phyloP scores from a whole-genome alignment of 2,888 invertebrate genomes.

The Lepidochrysops patricia region DNA sequence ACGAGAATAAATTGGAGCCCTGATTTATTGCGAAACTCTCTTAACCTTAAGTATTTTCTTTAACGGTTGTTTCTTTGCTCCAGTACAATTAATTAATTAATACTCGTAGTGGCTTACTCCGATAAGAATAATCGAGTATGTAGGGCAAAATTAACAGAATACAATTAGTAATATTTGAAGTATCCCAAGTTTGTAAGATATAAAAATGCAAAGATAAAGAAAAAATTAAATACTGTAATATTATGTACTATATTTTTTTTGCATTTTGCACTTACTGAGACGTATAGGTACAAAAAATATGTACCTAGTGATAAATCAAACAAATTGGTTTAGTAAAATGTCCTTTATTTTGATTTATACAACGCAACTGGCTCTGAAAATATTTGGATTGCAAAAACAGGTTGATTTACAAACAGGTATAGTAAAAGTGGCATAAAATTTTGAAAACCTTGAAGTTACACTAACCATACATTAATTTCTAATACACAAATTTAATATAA shows the following conservation, averaged over 20 bases:
- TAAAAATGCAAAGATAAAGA: too few relatives aligned
- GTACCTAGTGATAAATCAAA: slow-evolving; percentile 34
- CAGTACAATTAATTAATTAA: background rate
- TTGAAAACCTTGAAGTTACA: slow-evolving; percentile 28
- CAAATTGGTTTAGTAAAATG: slow-evolving; percentile 37
- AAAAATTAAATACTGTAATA: too few relatives aligned
- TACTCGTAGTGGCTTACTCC: background rate
- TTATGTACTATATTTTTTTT: too few relatives aligned
- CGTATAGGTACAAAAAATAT: background rate
- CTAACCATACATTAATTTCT: slow-evolving; percentile 52
- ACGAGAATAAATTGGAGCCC: slow-evolving; percentile 50
- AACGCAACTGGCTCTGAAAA: slow-evolving; percentile 57
- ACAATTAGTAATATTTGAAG: too few relatives aligned
- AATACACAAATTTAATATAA: slow-evolving; percentile 71
- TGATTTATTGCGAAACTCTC: slow-evolving; percentile 70
- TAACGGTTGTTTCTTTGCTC: background rate
- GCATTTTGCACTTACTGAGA: too few relatives aligned
- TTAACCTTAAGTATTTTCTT: slow-evolving; percentile 37
- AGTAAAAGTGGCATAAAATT: slow-evolving; percentile 29
- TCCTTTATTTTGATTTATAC: slow-evolving; percentile 53
- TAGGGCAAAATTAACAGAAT: too few relatives aligned
- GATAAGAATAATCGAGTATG: too few relatives aligned
- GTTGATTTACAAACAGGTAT: slow-evolving; percentile 23
- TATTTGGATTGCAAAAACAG: slow-evolving; percentile 43
- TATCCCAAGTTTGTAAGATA: too few relatives aligned